A percentile compares a stretch with the other conserved stretches of the same genome.
These are phyloP conservation scores for Brachionus rubens DNA, from an alignment of 1,140 invertebrate species.

Conservation along the genomic window DNA sequence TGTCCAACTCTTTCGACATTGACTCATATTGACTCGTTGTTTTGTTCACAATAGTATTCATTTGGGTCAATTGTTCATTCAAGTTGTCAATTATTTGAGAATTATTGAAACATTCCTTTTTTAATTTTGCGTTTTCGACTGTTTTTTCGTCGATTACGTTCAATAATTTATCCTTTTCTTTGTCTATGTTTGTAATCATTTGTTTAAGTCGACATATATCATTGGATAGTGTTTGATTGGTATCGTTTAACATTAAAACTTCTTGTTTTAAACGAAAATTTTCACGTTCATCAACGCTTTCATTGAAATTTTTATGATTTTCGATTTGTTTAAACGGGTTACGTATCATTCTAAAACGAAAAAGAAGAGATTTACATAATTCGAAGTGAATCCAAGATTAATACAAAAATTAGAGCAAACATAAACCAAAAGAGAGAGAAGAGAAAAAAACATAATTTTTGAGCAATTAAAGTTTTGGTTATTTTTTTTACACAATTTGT, in stretches of 20 bases:
- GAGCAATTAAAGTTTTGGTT: no score
- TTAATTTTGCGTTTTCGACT: slow-evolving; percentile 33
- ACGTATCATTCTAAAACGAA: no score
- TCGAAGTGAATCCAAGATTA: no score
- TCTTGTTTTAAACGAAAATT: slow-evolving; percentile 9
- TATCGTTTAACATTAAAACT: slow-evolving; percentile 5
- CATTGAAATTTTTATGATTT: no score
- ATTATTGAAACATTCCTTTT: neutral
- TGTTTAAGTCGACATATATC: neutral
- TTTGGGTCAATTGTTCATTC: slow-evolving; percentile 53
- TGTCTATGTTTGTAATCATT: neutral
- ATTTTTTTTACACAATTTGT: no score
- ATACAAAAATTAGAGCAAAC: no score
- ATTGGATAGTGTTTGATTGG: neutral
- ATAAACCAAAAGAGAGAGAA: no score
- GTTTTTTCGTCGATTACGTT: slow-evolving; percentile 6
- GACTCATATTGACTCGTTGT: slow-evolving; percentile 32
- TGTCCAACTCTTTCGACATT: slow-evolving; percentile 56
- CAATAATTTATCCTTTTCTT: slow-evolving; percentile 40
- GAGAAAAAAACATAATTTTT: no score
- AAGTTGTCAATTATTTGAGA: slow-evolving; percentile 54
- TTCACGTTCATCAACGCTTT: neutral
- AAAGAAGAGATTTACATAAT: no score
- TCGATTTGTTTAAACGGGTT: no score
- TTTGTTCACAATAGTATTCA: slow-evolving; percentile 53